These are phyloP conservation scores for Fringilla coelebs DNA, from an alignment of 2,797 vertebrate genomes.

Conservation along the genomic window DNA sequence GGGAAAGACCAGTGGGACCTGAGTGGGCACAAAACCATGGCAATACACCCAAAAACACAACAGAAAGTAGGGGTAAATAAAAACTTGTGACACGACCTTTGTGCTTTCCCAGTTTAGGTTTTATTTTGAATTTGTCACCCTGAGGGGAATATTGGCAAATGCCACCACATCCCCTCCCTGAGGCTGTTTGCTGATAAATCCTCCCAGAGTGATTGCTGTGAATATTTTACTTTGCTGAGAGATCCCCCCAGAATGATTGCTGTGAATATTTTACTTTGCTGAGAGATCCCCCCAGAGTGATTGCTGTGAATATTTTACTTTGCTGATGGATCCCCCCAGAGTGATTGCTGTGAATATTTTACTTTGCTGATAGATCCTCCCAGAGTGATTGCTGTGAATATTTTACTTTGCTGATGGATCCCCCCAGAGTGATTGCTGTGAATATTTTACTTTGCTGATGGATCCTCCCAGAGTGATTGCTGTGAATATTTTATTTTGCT, in stretches of 20 bases:
- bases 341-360: background rate
- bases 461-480: background rate
- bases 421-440: background rate
- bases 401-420: too few species aligned
- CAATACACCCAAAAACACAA: background rate
- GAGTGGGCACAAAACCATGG: background rate
- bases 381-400: too few species aligned
- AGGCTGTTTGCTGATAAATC: background rate
- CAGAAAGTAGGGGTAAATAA: background rate
- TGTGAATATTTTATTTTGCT: background rate
- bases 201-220: too few species aligned
- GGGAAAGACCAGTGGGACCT: background rate
- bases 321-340: too few species aligned
- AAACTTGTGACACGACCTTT: rapidly evolving
- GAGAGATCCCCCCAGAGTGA: background rate
- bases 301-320: too few species aligned
- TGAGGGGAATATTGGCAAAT: background rate
- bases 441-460: background rate
- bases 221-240: background rate
- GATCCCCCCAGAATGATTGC: background rate
- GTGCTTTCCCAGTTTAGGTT: background rate
- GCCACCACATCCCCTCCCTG: background rate
- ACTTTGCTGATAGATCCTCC: too few species aligned
- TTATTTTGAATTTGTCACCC: background rate
- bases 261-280: background rate